A percentile compares a stretch with the other conserved stretches of the same genome.
Conservation (phyloP, 2,888 invertebrate species). For the Lepidocyrtoides sp. region DNA sequence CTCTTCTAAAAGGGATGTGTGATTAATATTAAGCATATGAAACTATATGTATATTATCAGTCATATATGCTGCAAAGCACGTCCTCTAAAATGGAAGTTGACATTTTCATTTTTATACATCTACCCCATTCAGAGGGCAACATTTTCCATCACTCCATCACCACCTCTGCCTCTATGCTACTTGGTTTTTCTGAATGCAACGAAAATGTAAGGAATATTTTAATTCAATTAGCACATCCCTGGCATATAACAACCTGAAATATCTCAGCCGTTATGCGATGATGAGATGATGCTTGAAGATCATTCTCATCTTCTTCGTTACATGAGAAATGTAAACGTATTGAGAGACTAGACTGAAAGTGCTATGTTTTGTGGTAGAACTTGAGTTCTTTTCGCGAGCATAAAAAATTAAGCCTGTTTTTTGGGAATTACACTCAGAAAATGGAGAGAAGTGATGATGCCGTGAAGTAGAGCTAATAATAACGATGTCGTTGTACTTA, state of each 20-base stretch:
- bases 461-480: neutral
- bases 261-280: neutral
- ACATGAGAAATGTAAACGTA: no score
- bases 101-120: neutral
- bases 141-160: neutral
- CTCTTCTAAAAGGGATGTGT: neutral
- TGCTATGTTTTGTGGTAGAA: neutral
- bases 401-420: neutral
- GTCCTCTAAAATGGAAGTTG: neutral
- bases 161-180: neutral
- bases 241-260: neutral
- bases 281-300: neutral
- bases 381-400: neutral
- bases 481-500: neutral
- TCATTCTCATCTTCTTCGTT: neutral
- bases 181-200: neutral
- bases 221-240: conserved; percentile 53
- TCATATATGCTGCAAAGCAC: neutral
- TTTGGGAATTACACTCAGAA: neutral
- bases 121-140: neutral
- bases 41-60: no score
- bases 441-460: neutral
- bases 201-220: conserved; percentile 11
- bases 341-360: neutral
- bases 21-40: neutral